Percentiles rank a stretch among this genome's conserved stretches.
These are phyloP conservation scores for Noctua pronuba DNA, from an alignment of 2,888 invertebrate genomes.

Conservation along the genomic window DNA sequence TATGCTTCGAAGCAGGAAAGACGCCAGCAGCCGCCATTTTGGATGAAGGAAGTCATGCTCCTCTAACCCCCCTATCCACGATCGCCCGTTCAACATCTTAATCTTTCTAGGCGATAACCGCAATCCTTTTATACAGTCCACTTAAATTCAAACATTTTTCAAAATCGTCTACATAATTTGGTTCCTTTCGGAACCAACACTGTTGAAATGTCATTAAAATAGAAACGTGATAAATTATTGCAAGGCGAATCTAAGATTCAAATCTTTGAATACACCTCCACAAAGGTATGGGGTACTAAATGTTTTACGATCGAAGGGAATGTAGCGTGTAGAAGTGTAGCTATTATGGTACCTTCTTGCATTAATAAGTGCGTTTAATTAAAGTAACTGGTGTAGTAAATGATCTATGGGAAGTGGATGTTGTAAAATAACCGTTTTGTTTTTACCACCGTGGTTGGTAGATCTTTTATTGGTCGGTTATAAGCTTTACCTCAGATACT, in stretches of 20 bases:
- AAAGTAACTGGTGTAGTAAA: conserved; percentile 6
- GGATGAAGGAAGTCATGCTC: too few species aligned
- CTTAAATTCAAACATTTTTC: too few species aligned
- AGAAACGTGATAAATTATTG: neutral
- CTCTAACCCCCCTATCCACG: too few species aligned
- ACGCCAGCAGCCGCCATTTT: too few species aligned
- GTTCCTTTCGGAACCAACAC: too few species aligned
- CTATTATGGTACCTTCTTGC: conserved; percentile 7
- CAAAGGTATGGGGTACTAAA: conserved; percentile 26
- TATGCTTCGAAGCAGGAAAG: too few species aligned
- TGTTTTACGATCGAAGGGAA: conserved; percentile 45
- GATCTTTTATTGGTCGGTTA: neutral
- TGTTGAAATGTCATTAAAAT: neutral
- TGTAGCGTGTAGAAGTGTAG: conserved; percentile 4
- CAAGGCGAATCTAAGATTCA: neutral
- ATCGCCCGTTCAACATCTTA: too few species aligned
- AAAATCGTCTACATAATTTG: too few species aligned
- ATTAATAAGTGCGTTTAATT: conserved; percentile 20
- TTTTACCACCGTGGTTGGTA: too few species aligned
- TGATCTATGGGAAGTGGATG: neutral
- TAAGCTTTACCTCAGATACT: neutral
- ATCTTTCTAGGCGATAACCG: too few species aligned
- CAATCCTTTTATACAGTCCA: too few species aligned
- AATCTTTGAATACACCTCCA: neutral
- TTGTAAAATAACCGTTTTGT: neutral